A percentile compares a stretch with the other conserved stretches of the same genome.
phyloP scores from a whole-genome alignment of 2,888 invertebrate species.

The Sphinx pinastri region DNA sequence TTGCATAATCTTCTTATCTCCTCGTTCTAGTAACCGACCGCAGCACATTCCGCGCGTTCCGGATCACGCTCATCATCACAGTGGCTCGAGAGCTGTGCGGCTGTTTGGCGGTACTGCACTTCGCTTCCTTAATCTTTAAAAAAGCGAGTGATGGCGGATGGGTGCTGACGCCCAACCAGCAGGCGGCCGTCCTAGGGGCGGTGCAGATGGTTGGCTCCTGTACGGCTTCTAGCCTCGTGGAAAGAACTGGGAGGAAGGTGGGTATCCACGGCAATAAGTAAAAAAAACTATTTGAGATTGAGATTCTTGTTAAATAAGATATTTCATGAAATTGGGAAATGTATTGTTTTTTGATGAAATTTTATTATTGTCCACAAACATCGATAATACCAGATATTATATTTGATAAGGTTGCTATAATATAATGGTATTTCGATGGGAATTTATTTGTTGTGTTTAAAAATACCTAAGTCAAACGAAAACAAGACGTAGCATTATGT shows the following conservation, averaged over 20 bases:
- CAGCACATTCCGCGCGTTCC: conserved; percentile 77
- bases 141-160: conserved; percentile 59
- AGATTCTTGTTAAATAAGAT: too few species aligned
- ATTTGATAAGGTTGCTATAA: too few species aligned
- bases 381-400: too few species aligned
- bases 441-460: too few species aligned
- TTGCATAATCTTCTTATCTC: neutral
- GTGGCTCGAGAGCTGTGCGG: conserved; percentile 76
- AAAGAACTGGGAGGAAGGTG: conserved; percentile 75
- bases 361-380: too few species aligned
- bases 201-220: conserved; percentile 73
- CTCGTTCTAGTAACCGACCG: conserved; percentile 62
- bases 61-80: conserved; percentile 79
- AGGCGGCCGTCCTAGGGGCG: conserved; percentile 66
- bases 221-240: conserved; percentile 72
- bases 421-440: too few species aligned
- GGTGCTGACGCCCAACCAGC: conserved; percentile 70
- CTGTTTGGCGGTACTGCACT: conserved; percentile 74
- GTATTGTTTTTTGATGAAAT: too few species aligned
- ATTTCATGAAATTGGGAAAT: too few species aligned
- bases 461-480: too few species aligned
- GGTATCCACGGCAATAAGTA: conserved; percentile 15
- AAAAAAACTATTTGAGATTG: too few species aligned
- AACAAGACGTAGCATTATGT: too few species aligned
- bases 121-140: conserved; percentile 77